Percentiles rank a stretch among this genome's conserved stretches.
Conservation (phyloP, 1,140 invertebrate species). For the Luehdorfia chinensis region DNA sequence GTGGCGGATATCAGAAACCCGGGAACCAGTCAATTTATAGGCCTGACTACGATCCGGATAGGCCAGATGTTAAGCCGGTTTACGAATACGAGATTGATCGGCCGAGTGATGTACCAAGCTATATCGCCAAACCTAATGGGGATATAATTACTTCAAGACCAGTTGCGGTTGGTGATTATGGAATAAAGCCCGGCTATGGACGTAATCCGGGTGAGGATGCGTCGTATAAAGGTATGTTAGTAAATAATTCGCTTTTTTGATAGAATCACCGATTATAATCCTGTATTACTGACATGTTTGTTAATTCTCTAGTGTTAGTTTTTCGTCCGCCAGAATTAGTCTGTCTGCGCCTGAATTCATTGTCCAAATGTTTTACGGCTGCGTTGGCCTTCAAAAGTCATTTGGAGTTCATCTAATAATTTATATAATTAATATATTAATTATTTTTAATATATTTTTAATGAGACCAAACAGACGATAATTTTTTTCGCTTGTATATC, state of each 20-base stretch:
- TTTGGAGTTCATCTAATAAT: not conserved
- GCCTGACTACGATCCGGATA: constrained; percentile 17
- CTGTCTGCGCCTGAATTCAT: too few species aligned
- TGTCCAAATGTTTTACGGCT: too few species aligned
- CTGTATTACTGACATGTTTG: too few species aligned
- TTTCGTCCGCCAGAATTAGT: too few species aligned
- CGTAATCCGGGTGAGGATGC: constrained; percentile 25
- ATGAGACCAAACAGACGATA: too few species aligned
- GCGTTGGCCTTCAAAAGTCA: too few species aligned
- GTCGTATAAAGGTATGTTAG: constrained; percentile 51
- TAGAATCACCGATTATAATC: too few species aligned
- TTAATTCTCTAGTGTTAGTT: too few species aligned
- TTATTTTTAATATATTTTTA: too few species aligned
- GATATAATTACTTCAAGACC: constrained; percentile 55
- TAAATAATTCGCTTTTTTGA: not conserved
- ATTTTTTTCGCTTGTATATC: not conserved
- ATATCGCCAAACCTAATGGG: constrained; percentile 41
- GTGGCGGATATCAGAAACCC: constrained; percentile 20
- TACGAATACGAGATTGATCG: constrained; percentile 52
- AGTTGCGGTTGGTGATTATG: constrained; percentile 48
- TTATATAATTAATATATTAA: not conserved
- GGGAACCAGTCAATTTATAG: constrained; percentile 23
- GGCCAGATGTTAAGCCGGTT: constrained; percentile 46
- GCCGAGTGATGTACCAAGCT: constrained; percentile 45
- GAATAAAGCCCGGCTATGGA: constrained; percentile 28